phyloP scores from a whole-genome alignment of 2,113 vertebrate species.

The Oncorhynchus mykiss region DNA sequence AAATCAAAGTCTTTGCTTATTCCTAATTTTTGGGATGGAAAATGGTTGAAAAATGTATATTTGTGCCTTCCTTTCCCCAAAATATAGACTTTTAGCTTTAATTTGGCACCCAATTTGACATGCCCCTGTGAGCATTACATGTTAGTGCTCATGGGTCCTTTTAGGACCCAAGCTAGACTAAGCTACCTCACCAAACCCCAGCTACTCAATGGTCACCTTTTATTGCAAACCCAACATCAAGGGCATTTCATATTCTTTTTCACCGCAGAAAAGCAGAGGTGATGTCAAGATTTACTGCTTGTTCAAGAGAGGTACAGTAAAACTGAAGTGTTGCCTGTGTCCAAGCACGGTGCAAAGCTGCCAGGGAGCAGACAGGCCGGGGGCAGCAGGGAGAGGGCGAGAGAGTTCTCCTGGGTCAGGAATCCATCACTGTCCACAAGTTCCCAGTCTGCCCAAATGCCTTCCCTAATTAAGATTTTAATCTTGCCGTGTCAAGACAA shows the following conservation, averaged over 20 bases:
- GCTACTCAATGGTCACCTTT: conserved; percentile 20
- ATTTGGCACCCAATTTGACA: no score
- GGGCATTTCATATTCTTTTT: background rate
- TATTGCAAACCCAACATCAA: conserved; percentile 7
- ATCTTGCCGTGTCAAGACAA: conserved; percentile 49
- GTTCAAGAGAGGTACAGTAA: conserved; percentile 11
- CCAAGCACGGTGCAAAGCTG: background rate
- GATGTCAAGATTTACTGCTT: conserved; percentile 17
- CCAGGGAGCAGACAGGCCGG: background rate
- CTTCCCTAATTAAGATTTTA: conserved; percentile 59
- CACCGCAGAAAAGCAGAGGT: background rate
- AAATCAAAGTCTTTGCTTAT: no score
- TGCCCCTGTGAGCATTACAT: no score
- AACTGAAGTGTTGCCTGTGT: background rate
- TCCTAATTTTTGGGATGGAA: no score
- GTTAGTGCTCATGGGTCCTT: no score
- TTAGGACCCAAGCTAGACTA: background rate
- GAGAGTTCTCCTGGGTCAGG: background rate
- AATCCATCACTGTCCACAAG: conserved; percentile 16
- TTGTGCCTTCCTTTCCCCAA: no score
- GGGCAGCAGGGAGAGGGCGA: conserved; percentile 5
- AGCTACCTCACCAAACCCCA: conserved; percentile 2
- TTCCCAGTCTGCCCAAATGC: conserved; percentile 33
- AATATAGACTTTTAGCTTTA: no score
- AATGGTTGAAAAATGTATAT: no score